Conservation (phyloP, 2,113 vertebrate genomes). For the Ptilorrhoa leucosticta region DNA sequence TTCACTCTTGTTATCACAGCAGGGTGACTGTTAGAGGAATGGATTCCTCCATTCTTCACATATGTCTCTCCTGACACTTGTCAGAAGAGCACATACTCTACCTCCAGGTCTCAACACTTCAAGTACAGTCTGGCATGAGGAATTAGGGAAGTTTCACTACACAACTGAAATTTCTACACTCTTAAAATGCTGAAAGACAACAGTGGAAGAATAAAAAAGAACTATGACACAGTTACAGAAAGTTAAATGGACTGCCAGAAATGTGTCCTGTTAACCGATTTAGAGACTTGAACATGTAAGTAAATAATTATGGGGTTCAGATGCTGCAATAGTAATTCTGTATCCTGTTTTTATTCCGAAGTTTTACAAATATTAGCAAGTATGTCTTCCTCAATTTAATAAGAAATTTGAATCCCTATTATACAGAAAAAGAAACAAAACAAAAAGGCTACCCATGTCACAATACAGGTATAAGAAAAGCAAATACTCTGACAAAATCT, state of each 20-base stretch:
- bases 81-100: background rate
- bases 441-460: background rate
- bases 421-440: background rate
- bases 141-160: background rate
- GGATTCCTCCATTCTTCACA: background rate
- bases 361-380: background rate
- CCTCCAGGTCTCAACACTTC: background rate
- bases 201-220: background rate
- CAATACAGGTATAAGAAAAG: background rate
- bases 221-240: background rate
- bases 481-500: background rate
- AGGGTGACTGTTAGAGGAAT: conserved; percentile 3
- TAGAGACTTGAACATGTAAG: background rate
- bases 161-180: background rate
- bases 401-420: background rate
- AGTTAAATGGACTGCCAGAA: background rate
- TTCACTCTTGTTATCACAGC: conserved; percentile 43
- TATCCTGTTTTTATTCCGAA: background rate
- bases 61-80: conserved; percentile 9
- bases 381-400: background rate
- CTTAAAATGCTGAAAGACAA: background rate
- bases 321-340: background rate
- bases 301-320: background rate
- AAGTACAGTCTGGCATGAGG: background rate
- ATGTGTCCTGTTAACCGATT: background rate